Percentiles rank a stretch among this genome's conserved stretches.
Conservation (phyloP, 2,888 invertebrate species). For the Caprella mutica region DNA sequence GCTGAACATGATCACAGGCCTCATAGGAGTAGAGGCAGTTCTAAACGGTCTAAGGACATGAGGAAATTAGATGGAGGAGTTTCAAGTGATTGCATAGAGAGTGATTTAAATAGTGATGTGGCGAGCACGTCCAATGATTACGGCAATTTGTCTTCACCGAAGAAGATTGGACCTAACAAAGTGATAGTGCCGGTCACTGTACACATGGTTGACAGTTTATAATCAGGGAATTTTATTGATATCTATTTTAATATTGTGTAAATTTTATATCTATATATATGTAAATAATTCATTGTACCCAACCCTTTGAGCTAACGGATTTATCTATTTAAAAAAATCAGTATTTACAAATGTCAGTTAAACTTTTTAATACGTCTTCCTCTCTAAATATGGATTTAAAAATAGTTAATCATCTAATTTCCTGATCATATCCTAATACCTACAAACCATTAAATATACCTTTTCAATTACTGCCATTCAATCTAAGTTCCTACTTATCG, state of each 20-base stretch:
- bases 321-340: too few species aligned
- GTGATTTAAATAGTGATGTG: slow-evolving; percentile 3
- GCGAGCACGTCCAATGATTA: not conserved
- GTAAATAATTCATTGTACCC: not conserved
- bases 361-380: too few species aligned
- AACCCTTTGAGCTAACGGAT: not conserved
- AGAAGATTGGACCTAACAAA: slow-evolving; percentile 45
- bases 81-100: slow-evolving; percentile 3
- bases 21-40: not conserved
- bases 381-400: too few species aligned
- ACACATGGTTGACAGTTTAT: slow-evolving; percentile 63
- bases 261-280: not conserved
- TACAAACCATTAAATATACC: too few species aligned
- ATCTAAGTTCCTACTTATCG: too few species aligned
- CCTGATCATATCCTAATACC: too few species aligned
- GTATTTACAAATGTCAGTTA: too few species aligned
- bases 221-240: too few species aligned
- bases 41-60: not conserved
- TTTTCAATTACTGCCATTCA: too few species aligned
- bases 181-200: slow-evolving; percentile 80
- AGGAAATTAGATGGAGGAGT: not conserved
- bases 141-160: slow-evolving; percentile 37
- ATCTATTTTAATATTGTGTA: not conserved
- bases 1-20: not conserved
- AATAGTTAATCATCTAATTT: too few species aligned